Base-by-base conservation (phyloP, 2,888 invertebrate species). In the Microplitis manilae region DNA sequence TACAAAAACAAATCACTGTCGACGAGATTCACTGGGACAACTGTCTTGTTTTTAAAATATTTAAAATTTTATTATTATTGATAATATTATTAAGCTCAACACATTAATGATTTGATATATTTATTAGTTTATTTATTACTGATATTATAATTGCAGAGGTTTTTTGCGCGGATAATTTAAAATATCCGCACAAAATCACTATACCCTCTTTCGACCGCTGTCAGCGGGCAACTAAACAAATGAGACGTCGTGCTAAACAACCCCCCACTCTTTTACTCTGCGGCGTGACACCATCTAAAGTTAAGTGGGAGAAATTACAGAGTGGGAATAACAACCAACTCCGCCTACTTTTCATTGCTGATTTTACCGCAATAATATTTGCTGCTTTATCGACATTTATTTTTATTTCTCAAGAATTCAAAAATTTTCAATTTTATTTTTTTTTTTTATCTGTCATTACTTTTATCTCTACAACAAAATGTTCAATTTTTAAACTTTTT, bases 221-320 rank as follows among this genome's bases (percentile, higher is more conserved):
- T 89, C 89, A 88, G 87, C 89, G 88, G 86, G 86, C 88, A 88
- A 90, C 89, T 90, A 88, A 89, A 88, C 86, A 88, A 87, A 17
- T 17, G 17, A 17, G 1, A 86, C 84, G 83, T 84, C 79, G 78
- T 83, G 86, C 85, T 84, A 85, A 87, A 87, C 87, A 87, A 85
- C 85, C 88, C 88, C 83, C 89, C 88, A 85, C 87, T 83, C 79
- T 79, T 79, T 75, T 65, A 50, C 79, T 20, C 79, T 79, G 82
- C 85, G 83, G 85, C 85, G 83, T 85, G 86, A 85, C 84, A 81
- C 72, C 80, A 77, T 5, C 40, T 76, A 41, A 50, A 75, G 70
- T 62, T 40, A 68, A 41, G 6, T 79, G 59, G 76, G 41, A 77
- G 61, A 6, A 30, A 70, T 15, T 8, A 39, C 39, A 40, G 75